Evolutionary conservation across 2,113 vertebrate genomes (phyloP).

Genomic region (Cariama cristata): DNA sequence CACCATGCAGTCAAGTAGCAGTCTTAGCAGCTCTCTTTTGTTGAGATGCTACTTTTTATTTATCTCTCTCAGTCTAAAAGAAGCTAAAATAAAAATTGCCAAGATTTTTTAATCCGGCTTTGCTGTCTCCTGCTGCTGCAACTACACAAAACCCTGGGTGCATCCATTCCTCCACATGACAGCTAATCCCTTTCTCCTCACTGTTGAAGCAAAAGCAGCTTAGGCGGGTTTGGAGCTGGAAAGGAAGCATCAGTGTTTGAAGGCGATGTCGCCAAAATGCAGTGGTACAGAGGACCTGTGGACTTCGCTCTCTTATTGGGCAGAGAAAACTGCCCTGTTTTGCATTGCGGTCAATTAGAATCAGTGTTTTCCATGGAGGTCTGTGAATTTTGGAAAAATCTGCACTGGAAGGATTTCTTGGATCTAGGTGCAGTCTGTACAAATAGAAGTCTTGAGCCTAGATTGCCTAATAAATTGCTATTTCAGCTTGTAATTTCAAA

Average conservation of each 20-base stretch:
- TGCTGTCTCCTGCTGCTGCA: not conserved
- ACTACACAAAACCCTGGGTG: not conserved
- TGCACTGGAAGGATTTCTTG: not conserved
- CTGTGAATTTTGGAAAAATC: not conserved
- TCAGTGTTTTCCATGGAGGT: not conserved
- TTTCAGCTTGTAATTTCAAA: not conserved
- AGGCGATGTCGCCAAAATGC: not conserved
- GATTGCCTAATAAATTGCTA: not conserved
- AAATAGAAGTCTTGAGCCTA: not conserved
- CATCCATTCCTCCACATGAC: not conserved
- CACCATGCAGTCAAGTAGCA: not conserved
- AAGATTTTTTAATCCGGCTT: constrained; percentile 12
- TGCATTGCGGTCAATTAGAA: not conserved
- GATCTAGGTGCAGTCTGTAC: not conserved
- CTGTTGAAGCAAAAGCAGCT: not conserved
- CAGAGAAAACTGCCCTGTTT: not conserved
- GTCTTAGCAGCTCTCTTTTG: not conserved
- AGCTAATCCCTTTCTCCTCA: not conserved
- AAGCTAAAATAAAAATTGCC: constrained; percentile 9
- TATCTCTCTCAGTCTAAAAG: not conserved
- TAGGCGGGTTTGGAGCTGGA: not conserved
- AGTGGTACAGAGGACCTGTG: not conserved
- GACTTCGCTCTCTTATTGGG: fast-evolving
- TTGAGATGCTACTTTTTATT: not conserved
- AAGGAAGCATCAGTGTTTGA: not conserved